Conservation (phyloP, 53 echinoderm and acorn worm genomes). For the Antedon mediterranea region DNA sequence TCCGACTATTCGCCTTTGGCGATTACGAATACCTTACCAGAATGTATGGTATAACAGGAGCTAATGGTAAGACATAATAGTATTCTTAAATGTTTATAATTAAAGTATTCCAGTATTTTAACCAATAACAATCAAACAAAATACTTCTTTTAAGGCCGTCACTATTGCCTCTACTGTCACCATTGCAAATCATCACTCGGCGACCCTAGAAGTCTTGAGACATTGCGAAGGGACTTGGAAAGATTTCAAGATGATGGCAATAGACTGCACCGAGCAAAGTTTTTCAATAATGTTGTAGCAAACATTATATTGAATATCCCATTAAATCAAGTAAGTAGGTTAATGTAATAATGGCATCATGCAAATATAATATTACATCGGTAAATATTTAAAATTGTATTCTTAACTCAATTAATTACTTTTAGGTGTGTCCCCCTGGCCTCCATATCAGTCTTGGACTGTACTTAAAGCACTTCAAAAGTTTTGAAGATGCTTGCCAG, state of each 20-base stretch:
- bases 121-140: no score
- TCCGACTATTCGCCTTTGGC: constrained; percentile 12
- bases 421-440: no score
- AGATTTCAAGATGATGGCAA: neutral
- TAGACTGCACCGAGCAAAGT: neutral
- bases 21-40: constrained; percentile 21
- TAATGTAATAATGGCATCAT: no score
- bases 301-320: constrained; percentile 1
- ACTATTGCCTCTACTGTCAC: constrained; percentile 1
- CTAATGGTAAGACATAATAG: no score
- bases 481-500: no score
- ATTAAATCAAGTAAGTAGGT: neutral
- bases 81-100: neutral
- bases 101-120: neutral
- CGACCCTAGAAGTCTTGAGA: neutral
- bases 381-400: no score
- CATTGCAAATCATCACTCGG: neutral
- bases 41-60: constrained; percentile 16
- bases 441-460: no score
- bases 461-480: no score
- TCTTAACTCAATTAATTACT: no score
- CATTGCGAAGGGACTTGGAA: neutral
- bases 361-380: no score
- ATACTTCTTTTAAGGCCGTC: neutral
- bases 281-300: constrained; percentile 7